Evolutionary conservation across 64 coral and sea anemone genomes (phyloP), one percentile per base, ranked within the genome.

Genomic region (Montipora capricornis): DNA sequence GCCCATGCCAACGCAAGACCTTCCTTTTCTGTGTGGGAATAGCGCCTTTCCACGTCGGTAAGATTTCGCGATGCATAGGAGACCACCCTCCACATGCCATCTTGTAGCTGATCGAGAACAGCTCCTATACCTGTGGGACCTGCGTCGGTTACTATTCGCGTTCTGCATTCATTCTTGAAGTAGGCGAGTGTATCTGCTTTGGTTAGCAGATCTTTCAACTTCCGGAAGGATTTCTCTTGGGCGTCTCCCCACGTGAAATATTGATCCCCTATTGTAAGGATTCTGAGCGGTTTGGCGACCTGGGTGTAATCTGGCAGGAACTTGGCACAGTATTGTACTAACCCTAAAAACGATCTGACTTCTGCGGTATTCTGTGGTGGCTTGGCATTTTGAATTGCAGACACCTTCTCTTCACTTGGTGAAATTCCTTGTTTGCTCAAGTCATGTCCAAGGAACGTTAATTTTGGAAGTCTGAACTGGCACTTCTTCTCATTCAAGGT

Each of bases 21-120:
- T 70, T 90, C 88, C 44, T 90, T 90, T 62, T 90, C 76, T 77
- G 70, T 92, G 20, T 92, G 80, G 49, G 90, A 50, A 84, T 92
- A 92, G 2, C 80, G 47, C 50, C 80, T 80, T 57, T 80, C 76
- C 7, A 90, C 75, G 48, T 80, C 75, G 0, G 77, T 80, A 44
- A 80, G 88, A 45, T 80, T 90, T 51, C 88, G 47, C 14, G 88
- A 90, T 60, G 88, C 75, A 90, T 90, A 90, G 45, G 76, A 90
- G 3, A 66, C 26, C 68, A 62, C 75, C 80, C 55, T 62, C 76
- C 88, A 90, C 37, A 79, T 5, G 24, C 47, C 77, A 71, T 48
- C 88, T 80, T 80, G 88, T 55, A 44, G 51, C 76, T 90, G 88
- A 10, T 59, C 20, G 4, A 90, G 11, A n/a, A 79, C 77, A 20